Evolutionary conservation across 2,113 vertebrate genomes (phyloP).

Genomic region (Entelurus aequoreus): DNA sequence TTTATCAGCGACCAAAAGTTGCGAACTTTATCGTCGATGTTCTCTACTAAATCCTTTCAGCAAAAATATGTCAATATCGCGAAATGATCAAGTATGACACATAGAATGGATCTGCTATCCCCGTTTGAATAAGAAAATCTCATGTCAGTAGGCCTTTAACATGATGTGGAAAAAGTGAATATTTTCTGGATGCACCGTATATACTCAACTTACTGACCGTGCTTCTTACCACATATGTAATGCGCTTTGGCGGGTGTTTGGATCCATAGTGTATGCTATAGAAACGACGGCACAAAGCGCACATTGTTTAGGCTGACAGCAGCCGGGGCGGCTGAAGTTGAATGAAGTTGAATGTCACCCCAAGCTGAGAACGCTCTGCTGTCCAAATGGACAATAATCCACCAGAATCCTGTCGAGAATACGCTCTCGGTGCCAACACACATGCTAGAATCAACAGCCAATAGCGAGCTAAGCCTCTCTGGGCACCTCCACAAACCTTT

Average conservation of each 20-base stretch:
- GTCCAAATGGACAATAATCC: slow-evolving; percentile 71
- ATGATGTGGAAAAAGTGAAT: too few species aligned
- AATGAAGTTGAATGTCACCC: slow-evolving; percentile 67
- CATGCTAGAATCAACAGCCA: slow-evolving; percentile 57
- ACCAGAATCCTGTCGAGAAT: slow-evolving; percentile 60
- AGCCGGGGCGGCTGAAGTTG: slow-evolving; percentile 50
- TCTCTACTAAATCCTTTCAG: too few species aligned
- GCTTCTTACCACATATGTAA: slow-evolving; percentile 6
- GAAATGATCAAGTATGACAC: too few species aligned
- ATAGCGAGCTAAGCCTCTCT: slow-evolving; percentile 61
- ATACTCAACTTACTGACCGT: slow-evolving; percentile 24
- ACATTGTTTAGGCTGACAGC: slow-evolving; percentile 8
- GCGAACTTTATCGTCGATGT: too few species aligned
- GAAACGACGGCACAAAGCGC: background rate
- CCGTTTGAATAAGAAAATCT: too few species aligned
- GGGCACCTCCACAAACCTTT: slow-evolving; percentile 52
- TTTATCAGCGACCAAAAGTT: too few species aligned
- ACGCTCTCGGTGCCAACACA: slow-evolving; percentile 51
- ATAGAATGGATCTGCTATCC: too few species aligned
- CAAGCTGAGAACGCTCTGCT: slow-evolving; percentile 59
- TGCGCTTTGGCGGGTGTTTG: background rate
- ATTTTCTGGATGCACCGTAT: too few species aligned
- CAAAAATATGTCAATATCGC: too few species aligned
- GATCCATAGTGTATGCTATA: background rate
- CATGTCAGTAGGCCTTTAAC: too few species aligned